A percentile compares a stretch with the other conserved stretches of the same genome.
These are phyloP conservation scores for Archocentrus centrarchus DNA, from an alignment of 2,113 vertebrate genomes.

Conservation along the genomic window DNA sequence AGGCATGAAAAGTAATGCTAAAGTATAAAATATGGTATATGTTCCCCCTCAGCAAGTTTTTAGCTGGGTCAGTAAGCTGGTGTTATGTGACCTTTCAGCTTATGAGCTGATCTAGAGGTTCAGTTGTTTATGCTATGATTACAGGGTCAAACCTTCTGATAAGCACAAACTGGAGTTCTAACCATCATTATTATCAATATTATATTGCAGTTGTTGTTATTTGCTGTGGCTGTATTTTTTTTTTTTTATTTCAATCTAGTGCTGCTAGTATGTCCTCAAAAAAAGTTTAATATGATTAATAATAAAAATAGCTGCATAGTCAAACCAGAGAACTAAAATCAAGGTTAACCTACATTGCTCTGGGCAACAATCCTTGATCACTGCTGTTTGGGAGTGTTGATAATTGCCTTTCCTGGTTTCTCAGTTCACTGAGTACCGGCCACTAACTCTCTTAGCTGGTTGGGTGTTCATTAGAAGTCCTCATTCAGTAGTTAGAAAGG, in stretches of 20 bases:
- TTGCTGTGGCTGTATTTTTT: not conserved
- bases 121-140: constrained; percentile 37
- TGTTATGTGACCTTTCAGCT: constrained; percentile 53
- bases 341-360: constrained; percentile 72
- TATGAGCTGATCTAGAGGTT: constrained; percentile 47
- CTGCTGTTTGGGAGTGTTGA: constrained; percentile 70
- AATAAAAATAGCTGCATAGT: constrained; percentile 46
- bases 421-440: constrained; percentile 74
- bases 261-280: constrained; percentile 17
- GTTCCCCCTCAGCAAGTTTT: constrained; percentile 66
- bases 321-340: constrained; percentile 50
- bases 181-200: not conserved
- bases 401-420: constrained; percentile 77
- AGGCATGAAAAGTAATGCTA: constrained; percentile 69
- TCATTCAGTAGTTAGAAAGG: constrained; percentile 78
- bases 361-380: constrained; percentile 58
- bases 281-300: constrained; percentile 59
- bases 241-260: constrained; percentile 16
- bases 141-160: constrained; percentile 12
- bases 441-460: constrained; percentile 70
- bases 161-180: not conserved
- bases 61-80: constrained; percentile 52
- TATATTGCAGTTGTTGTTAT: not conserved
- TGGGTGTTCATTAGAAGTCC: constrained; percentile 79
- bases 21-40: constrained; percentile 65